Base-by-base conservation (phyloP, 1,140 invertebrate species). In the Trichomalopsis sarcophagae region DNA sequence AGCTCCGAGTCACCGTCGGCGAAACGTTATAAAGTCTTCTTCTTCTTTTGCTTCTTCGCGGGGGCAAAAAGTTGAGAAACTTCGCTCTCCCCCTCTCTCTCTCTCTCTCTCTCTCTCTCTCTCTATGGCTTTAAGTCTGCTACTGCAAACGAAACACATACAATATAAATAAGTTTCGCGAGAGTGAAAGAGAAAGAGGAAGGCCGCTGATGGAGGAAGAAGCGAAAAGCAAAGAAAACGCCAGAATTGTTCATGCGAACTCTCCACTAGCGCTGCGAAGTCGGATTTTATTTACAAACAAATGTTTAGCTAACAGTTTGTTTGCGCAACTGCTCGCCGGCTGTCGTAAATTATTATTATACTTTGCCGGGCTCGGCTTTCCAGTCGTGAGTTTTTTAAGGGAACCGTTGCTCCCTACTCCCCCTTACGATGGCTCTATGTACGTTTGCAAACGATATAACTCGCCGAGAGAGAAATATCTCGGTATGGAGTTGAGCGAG, bases 1-100 rank as follows among this genome's bases (percentile, higher is more conserved):
- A 50, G 47, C 17, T 62, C 21, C 55, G 21, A 62, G 55, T 62
- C 55, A 62, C 50, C 50, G 13, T 55, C 21, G 17, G 55, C 55
- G 55, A 62, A n/a, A 62, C 55, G 55, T n/a, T 62, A 62, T 62
- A 62, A 62, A 62, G 55, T n/a, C 55, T n/a, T 62, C 55, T 71
- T 71, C 69, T n/a, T 71, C 30, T 2, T n/a, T 21, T n/a, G 4
- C 55, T 71, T 71, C 69, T n/a, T 71, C 30, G 10, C 27, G 14
- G 27, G 2, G 27, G 14, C 23, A 71, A 71, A 71, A 71, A 71
- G 30, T 71, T 33, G 69, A 30, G 10, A 71, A 71, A 33, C 69
- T 71, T 21, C 17, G 50, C 50, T 55, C 50, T 55, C 14, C 0
- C 47, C 0, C 47, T 14, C 47, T 14, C 14, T 14, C 47, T 47